These are phyloP conservation scores for Tyria jacobaeae DNA, from an alignment of 2,888 invertebrate species.

Conservation along the genomic window DNA sequence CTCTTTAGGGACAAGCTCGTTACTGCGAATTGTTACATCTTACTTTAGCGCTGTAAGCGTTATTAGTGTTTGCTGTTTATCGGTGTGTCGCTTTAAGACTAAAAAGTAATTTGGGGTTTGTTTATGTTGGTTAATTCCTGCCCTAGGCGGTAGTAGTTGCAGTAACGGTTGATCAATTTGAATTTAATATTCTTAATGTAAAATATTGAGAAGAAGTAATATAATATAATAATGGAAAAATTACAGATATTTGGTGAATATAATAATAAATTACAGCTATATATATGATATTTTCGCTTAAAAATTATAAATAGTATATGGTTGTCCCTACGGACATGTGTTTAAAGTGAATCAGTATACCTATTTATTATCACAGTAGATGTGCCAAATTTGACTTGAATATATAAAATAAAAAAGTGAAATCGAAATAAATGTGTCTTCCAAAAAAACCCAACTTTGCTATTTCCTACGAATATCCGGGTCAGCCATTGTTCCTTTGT, in stretches of 20 bases:
- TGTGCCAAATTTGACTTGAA: background rate
- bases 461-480: constrained; percentile 77
- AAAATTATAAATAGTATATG: no score
- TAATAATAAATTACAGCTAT: no score
- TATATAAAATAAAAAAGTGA: background rate
- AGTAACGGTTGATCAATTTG: background rate
- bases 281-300: no score
- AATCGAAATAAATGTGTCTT: constrained; percentile 48
- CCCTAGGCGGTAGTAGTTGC: background rate
- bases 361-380: background rate
- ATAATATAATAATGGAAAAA: no score
- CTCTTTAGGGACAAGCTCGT: constrained; percentile 51
- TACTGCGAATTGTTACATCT: constrained; percentile 56
- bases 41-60: constrained; percentile 52
- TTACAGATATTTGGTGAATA: no score
- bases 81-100: constrained; percentile 28
- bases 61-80: constrained; percentile 54
- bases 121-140: constrained; percentile 1
- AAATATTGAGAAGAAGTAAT: no score
- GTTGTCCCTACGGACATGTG: no score
- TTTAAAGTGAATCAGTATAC: background rate
- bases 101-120: constrained; percentile 16
- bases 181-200: background rate
- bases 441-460: constrained; percentile 66
- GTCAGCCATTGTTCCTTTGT: constrained; percentile 81